Conservation (phyloP, 2,113 vertebrate species). For the Rhinoderma darwinii region DNA sequence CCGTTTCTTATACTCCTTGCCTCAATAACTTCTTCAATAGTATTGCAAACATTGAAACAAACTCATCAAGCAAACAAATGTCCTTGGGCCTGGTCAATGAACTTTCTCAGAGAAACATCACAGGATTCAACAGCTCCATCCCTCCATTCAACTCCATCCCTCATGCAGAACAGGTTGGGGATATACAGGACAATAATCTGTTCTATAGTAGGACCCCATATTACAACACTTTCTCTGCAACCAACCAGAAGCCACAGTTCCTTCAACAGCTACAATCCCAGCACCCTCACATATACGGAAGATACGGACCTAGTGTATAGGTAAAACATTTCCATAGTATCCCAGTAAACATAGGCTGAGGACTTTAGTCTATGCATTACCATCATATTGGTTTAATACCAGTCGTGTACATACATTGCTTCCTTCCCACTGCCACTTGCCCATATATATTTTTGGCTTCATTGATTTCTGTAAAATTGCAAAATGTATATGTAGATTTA, state of each 20-base stretch:
- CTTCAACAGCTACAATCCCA: slow-evolving; percentile 90
- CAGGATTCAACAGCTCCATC: slow-evolving; percentile 68
- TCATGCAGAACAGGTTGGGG: slow-evolving; percentile 58
- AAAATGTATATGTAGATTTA: background rate
- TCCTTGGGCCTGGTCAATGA: slow-evolving; percentile 75
- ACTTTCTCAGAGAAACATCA: slow-evolving; percentile 78
- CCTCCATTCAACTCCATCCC: slow-evolving; percentile 52
- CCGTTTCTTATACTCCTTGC: slow-evolving; percentile 77
- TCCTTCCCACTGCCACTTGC: background rate
- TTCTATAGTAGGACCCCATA: slow-evolving; percentile 79
- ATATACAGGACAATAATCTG: slow-evolving; percentile 75
- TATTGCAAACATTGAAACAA: slow-evolving; percentile 80
- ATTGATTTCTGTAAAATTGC: background rate
- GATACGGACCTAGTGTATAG: slow-evolving; percentile 73
- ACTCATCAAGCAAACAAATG: slow-evolving; percentile 66
- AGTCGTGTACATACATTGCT: background rate
- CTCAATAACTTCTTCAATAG: slow-evolving; percentile 89
- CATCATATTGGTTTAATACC: background rate
- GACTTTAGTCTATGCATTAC: background rate
- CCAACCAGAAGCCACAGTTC: slow-evolving; percentile 80
- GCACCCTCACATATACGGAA: slow-evolving; percentile 89
- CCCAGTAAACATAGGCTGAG: background rate
- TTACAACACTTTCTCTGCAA: slow-evolving; percentile 84
- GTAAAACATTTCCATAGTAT: background rate
- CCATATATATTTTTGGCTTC: background rate